Evolutionary conservation across 1,140 invertebrate genomes (phyloP), one percentile per base, ranked within the genome.

Genomic region (Tyrophagus putrescentiae): DNA sequence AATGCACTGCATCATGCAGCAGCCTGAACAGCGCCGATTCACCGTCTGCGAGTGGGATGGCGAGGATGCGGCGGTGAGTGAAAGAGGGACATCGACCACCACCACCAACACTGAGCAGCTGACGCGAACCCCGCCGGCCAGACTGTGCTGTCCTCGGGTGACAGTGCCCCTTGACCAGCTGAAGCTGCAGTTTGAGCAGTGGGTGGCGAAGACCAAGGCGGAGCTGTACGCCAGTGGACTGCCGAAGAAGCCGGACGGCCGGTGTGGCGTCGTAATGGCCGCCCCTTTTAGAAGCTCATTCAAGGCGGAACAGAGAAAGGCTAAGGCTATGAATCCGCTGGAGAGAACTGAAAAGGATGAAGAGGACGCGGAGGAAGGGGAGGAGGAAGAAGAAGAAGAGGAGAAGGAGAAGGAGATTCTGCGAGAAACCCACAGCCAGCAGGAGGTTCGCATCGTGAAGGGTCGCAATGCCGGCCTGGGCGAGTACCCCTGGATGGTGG

Each of bases 401-500:
- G n/a, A n/a, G n/a, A n/a, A n/a, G n/a, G n/a, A n/a, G n/a, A n/a
- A n/a, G n/a, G n/a, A n/a, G n/a, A n/a, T n/a, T n/a, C n/a, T n/a
- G n/a, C n/a, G n/a, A n/a, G n/a, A n/a, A n/a, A n/a, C n/a, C n/a
- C n/a, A n/a, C n/a, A n/a, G n/a, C n/a, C n/a, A n/a, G n/a, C n/a
- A n/a, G n/a, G n/a, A n/a, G n/a, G n/a, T 1, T 42, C 34, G 57
- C 9, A 57, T 60, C 1, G 59, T 60, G 21, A n/a, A 11, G 13
- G 59, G 59, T 29, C 9, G 23, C 25, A 21, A 11, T 3, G 52
- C 25, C n/a, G 6, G 18, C 18, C 7, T 21, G 13, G 45, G 44
- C 6, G 21, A 60, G 36, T 16, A 27, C 13, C 59, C 59, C 7
- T 60, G 59, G 59, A 50, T 53, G 29, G 29, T 18, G 4, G 25